Percentiles rank a stretch among this genome's conserved stretches.
Conservation (phyloP, 1,140 invertebrate genomes). For the Pomacea maculata region DNA sequence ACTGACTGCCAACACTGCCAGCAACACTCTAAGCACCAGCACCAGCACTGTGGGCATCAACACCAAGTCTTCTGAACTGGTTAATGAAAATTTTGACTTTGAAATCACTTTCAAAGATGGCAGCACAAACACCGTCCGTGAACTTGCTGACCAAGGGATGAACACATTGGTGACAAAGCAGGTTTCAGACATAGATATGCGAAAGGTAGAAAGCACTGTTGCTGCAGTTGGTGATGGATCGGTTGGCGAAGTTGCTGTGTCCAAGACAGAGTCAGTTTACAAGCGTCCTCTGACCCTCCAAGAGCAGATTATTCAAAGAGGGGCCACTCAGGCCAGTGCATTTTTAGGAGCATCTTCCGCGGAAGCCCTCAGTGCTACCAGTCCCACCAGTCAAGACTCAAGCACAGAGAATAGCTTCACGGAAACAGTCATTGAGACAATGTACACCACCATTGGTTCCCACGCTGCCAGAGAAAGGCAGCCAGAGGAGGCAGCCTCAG, state of each 20-base stretch:
- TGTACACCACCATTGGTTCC: not conserved
- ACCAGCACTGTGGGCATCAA: conserved; percentile 43
- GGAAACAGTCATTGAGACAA: not conserved
- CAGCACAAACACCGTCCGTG: conserved; percentile 34
- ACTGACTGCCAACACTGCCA: conserved; percentile 33
- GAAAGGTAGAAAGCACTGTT: conserved; percentile 3
- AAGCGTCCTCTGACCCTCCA: conserved; percentile 4
- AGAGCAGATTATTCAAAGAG: conserved; percentile 16
- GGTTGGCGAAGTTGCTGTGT: not conserved
- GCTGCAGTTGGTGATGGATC: not conserved
- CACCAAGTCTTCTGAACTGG: conserved; percentile 43
- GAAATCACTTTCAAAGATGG: conserved; percentile 40
- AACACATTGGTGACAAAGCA: not conserved
- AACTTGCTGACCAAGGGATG: conserved; percentile 1
- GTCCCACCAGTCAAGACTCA: not conserved
- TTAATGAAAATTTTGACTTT: conserved; percentile 41
- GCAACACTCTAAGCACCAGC: conserved; percentile 48
- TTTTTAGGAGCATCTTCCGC: conserved; percentile 16
- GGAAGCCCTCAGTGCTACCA: conserved; percentile 7
- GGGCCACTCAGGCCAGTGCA: conserved; percentile 8
- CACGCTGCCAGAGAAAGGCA: no score
- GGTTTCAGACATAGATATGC: not conserved
- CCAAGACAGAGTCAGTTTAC: not conserved
- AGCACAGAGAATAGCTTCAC: not conserved
- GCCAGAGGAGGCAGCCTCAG: no score